These are phyloP conservation scores for Chelidonichthys spinosus DNA, from an alignment of 2,797 vertebrate species.

Conservation along the genomic window DNA sequence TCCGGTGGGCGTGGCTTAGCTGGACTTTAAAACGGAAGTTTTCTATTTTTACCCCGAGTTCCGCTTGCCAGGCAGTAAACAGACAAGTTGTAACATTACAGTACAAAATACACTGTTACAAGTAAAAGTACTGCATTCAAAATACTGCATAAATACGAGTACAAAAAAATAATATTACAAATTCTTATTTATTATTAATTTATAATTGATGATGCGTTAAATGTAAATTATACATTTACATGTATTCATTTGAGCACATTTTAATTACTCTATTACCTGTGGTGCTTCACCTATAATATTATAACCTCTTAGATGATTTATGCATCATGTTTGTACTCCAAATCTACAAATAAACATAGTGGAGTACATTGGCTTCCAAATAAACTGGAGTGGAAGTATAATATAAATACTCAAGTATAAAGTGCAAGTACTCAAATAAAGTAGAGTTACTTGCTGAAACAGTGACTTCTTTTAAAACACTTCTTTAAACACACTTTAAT, in stretches of 20 bases:
- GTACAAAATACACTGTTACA: background rate
- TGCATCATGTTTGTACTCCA: background rate
- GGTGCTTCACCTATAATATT: background rate
- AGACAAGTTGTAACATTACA: background rate
- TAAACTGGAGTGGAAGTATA: too few species aligned
- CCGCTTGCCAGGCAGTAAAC: conserved; percentile 3
- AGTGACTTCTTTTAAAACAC: too few species aligned
- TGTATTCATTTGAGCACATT: too few species aligned
- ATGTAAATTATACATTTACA: background rate
- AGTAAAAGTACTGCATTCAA: background rate
- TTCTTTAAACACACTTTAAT: too few species aligned
- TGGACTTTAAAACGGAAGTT: fast-evolving
- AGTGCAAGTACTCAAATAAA: too few species aligned
- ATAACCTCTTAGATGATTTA: background rate
- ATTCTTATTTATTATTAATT: background rate
- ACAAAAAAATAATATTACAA: background rate
- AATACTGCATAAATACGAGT: background rate
- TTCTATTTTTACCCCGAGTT: fast-evolving
- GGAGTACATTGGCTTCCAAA: background rate
- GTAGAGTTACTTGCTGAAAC: too few species aligned
- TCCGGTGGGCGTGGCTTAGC: conserved; percentile 62
- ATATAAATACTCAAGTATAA: too few species aligned
- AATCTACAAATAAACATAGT: background rate
- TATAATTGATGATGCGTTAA: background rate
- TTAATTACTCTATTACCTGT: background rate